These are phyloP conservation scores for Hipposideros armiger DNA, from an alignment of 2,113 vertebrate genomes.

Conservation along the genomic window DNA sequence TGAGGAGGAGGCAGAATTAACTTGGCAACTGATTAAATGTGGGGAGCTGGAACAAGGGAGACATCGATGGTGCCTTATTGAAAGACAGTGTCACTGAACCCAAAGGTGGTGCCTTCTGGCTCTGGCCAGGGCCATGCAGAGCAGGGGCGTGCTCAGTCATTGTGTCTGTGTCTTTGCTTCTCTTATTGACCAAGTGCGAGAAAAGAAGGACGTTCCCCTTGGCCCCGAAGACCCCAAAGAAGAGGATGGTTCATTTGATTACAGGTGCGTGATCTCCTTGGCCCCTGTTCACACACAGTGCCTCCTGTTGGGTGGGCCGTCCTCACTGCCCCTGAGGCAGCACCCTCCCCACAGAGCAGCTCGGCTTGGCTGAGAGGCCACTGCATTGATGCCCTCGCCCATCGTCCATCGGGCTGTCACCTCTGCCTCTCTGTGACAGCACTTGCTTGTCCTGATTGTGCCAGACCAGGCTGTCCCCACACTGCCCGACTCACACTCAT, in stretches of 20 bases:
- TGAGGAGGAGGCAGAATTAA: neutral
- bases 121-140: neutral
- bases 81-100: neutral
- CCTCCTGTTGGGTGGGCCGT: neutral
- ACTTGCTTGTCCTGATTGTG: neutral
- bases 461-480: rapidly evolving
- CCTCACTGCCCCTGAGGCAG: neutral
- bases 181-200: conserved; percentile 89
- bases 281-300: neutral
- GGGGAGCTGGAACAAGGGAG: neutral
- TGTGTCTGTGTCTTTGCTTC: conserved; percentile 25
- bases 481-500: rapidly evolving
- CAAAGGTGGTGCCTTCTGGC: neutral
- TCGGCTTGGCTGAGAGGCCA: neutral
- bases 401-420: neutral
- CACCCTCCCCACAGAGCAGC: conserved; percentile 24
- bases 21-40: neutral
- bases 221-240: conserved; percentile 96
- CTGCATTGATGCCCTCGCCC: rapidly evolving
- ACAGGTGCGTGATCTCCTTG: conserved; percentile 90
- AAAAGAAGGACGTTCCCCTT: conserved; percentile 96
- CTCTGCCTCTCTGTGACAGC: neutral
- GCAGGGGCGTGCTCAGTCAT: neutral
- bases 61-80: rapidly evolving
- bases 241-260: conserved; percentile 97